A percentile compares a stretch with the other conserved stretches of the same genome.
Evolutionary conservation across 2,113 vertebrate genomes (phyloP).

Genomic region (Polypterus senegalus): DNA sequence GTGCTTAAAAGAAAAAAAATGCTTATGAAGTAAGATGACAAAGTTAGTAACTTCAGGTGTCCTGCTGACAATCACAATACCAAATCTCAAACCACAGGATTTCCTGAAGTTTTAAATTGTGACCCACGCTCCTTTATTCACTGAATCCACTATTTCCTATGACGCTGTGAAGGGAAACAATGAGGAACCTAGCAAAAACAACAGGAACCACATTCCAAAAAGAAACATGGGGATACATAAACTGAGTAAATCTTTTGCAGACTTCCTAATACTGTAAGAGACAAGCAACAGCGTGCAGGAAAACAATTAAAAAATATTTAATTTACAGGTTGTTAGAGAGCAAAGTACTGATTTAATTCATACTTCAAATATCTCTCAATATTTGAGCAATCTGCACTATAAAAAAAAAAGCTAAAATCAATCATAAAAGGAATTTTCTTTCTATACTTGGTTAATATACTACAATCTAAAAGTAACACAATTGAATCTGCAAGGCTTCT

Average conservation of each 20-base stretch:
- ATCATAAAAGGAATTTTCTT: too few species aligned
- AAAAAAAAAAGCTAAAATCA: too few species aligned
- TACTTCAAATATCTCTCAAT: too few species aligned
- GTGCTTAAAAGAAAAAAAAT: conserved; percentile 4
- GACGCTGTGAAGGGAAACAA: conserved; percentile 29
- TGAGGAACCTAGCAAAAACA: conserved; percentile 23
- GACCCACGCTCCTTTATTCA: conserved; percentile 28
- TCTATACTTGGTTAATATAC: too few species aligned
- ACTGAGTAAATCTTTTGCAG: background rate
- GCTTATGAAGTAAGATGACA: conserved; percentile 17
- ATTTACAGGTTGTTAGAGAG: too few species aligned
- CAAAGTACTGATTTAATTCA: too few species aligned
- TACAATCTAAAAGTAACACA: too few species aligned
- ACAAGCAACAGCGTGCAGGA: background rate
- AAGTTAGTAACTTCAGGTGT: conserved; percentile 28
- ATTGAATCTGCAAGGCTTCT: too few species aligned
- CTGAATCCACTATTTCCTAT: conserved; percentile 29
- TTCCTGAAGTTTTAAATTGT: conserved; percentile 38
- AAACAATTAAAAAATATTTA: too few species aligned
- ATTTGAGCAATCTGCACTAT: too few species aligned
- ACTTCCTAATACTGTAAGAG: background rate
- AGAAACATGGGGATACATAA: conserved; percentile 14
- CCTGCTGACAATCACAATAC: conserved; percentile 32
- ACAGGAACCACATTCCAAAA: conserved; percentile 14
- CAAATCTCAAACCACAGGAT: conserved; percentile 42